phyloP scores from a whole-genome alignment of 2,113 vertebrate genomes.

The Odocoileus hemionus region DNA sequence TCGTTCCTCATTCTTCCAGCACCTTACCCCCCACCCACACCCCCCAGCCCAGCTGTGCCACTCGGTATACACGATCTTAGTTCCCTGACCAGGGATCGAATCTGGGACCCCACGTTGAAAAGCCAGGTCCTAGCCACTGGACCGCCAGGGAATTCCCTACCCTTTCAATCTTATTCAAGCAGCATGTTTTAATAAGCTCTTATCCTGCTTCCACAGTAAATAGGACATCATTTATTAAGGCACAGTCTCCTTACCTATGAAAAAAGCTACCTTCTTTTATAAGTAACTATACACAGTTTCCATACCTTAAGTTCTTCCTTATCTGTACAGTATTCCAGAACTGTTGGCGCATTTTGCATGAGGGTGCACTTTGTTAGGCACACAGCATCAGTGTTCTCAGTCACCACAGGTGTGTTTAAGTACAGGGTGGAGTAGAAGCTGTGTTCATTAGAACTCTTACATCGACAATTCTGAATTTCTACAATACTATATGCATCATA shows the following conservation, averaged over 20 bases:
- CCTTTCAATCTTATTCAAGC: neutral
- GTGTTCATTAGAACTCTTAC: neutral
- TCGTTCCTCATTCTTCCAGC: neutral
- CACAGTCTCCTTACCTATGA: neutral
- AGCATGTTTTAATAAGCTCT: neutral
- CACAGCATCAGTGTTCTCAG: neutral
- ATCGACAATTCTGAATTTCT: neutral
- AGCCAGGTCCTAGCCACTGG: neutral
- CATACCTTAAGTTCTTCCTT: neutral
- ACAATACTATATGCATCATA: neutral
- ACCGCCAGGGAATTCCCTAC: neutral
- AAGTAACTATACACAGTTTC: neutral
- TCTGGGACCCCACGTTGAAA: neutral
- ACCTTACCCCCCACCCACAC: neutral
- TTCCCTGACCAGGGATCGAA: neutral
- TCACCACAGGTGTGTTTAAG: neutral
- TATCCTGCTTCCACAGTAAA: neutral
- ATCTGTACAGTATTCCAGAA: neutral
- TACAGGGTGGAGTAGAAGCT: neutral
- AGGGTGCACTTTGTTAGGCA: neutral
- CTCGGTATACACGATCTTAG: rapidly evolving
- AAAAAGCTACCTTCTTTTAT: neutral
- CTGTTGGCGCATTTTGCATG: neutral
- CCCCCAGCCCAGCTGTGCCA: neutral
- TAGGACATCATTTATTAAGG: neutral